These are phyloP conservation scores for Chironomus striatipennis DNA, from an alignment of 1,140 invertebrate genomes.

Conservation along the genomic window DNA sequence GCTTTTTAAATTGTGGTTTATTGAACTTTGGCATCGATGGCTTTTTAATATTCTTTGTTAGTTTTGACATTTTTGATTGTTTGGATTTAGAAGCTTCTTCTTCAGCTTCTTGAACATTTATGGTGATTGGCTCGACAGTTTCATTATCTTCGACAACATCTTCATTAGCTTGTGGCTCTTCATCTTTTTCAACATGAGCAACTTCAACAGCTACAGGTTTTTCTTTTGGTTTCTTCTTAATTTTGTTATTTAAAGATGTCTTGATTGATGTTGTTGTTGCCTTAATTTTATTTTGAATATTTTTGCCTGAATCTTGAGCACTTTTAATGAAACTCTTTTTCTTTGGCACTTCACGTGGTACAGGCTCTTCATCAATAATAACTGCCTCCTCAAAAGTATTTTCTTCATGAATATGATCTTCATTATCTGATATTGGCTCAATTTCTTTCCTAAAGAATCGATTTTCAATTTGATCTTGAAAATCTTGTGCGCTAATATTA, in stretches of 20 bases:
- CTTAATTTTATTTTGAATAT: slow-evolving; percentile 48
- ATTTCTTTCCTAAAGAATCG: slow-evolving; percentile 29
- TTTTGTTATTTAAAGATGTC: slow-evolving; percentile 45
- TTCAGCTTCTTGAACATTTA: background rate
- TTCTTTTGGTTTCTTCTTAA: slow-evolving; percentile 44
- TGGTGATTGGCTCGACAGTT: slow-evolving; percentile 25
- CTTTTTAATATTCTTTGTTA: slow-evolving; percentile 25
- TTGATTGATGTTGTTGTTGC: slow-evolving; percentile 51
- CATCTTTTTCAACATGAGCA: slow-evolving; percentile 25
- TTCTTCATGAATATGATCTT: slow-evolving; percentile 40
- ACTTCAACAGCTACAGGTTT: slow-evolving; percentile 15
- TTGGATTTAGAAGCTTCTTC: slow-evolving; percentile 44
- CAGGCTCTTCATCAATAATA: slow-evolving; percentile 40
- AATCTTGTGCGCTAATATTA: slow-evolving; percentile 27
- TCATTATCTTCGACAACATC: slow-evolving; percentile 23
- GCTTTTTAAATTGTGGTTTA: slow-evolving; percentile 28
- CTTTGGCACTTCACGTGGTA: slow-evolving; percentile 33
- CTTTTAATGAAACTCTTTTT: slow-evolving; percentile 42
- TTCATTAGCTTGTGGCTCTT: slow-evolving; percentile 22
- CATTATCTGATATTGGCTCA: slow-evolving; percentile 31
- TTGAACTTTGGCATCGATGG: slow-evolving; percentile 41
- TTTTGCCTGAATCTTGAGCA: slow-evolving; percentile 46
- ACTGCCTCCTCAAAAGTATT: slow-evolving; percentile 37
- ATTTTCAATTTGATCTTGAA: slow-evolving; percentile 30
- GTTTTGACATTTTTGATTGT: slow-evolving; percentile 49